Evolutionary conservation across 2,113 vertebrate species (phyloP).

Genomic region (Danionella cerebrum): DNA sequence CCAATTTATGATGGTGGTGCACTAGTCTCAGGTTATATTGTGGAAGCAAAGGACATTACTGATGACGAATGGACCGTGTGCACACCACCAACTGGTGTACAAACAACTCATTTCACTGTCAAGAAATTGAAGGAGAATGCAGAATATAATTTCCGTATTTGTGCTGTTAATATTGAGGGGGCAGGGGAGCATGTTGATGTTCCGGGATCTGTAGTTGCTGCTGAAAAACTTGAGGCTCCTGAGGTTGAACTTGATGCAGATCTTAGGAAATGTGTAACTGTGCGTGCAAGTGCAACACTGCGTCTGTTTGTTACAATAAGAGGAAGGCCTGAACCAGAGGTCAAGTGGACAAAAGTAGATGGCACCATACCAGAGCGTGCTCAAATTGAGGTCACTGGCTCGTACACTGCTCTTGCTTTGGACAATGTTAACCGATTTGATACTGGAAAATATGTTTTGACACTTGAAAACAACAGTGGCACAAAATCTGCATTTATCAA

Average conservation of each 20-base stretch:
- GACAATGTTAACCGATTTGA: conserved; percentile 96
- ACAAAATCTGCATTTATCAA: conserved; percentile 95
- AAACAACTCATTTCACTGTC: conserved; percentile 80
- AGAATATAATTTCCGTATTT: conserved; percentile 92
- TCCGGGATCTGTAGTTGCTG: conserved; percentile 76
- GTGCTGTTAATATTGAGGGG: conserved; percentile 89
- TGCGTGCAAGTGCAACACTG: conserved; percentile 81
- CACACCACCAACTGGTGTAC: conserved; percentile 78
- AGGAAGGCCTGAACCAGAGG: conserved; percentile 94
- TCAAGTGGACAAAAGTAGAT: conserved; percentile 93
- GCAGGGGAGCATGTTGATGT: conserved; percentile 84
- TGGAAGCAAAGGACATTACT: conserved; percentile 80
- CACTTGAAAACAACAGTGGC: conserved; percentile 88
- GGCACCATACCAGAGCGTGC: conserved; percentile 80
- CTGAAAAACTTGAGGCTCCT: conserved; percentile 85
- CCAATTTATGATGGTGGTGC: conserved; percentile 96
- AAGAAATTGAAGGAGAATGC: conserved; percentile 89
- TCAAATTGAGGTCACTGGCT: conserved; percentile 89
- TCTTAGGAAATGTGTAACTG: conserved; percentile 85
- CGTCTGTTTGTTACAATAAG: conserved; percentile 93
- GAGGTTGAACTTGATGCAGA: conserved; percentile 96
- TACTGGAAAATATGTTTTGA: conserved; percentile 88
- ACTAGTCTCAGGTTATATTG: conserved; percentile 79
- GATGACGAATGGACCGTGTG: conserved; percentile 85
- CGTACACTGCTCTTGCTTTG: conserved; percentile 93